phyloP scores from a whole-genome alignment of 2,888 invertebrate species.

The Archips xylosteana region DNA sequence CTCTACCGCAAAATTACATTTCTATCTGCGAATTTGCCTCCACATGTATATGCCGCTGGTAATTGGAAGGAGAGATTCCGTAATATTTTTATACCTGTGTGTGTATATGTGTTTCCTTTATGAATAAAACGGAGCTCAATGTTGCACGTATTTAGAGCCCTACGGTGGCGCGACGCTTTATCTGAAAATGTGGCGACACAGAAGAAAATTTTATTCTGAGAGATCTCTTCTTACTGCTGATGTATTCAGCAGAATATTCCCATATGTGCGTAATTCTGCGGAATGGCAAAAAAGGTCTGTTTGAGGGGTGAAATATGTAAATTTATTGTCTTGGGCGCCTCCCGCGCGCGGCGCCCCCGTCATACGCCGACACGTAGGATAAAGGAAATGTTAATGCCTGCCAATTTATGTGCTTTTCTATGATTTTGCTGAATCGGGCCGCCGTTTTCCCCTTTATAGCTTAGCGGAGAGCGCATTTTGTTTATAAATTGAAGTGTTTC shows the following conservation, averaged over 20 bases:
- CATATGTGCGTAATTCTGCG: conserved; percentile 86
- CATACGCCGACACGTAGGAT: conserved; percentile 85
- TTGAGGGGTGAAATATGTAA: conserved; percentile 86
- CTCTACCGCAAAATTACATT: conserved; percentile 83
- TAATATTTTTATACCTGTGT: conserved; percentile 40
- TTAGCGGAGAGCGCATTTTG: conserved; percentile 61
- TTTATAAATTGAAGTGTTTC: conserved; percentile 68
- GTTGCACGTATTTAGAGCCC: conserved; percentile 58
- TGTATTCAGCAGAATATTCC: conserved; percentile 86
- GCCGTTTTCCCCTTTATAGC: conserved; percentile 77
- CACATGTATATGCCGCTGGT: conserved; percentile 54
- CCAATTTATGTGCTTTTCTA: conserved; percentile 86
- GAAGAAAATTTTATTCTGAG: conserved; percentile 84
- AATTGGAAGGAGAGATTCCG: conserved; percentile 53
- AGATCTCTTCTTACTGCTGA: conserved; percentile 84
- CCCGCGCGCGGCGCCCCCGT: conserved; percentile 77
- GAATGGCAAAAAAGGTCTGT: conserved; percentile 86
- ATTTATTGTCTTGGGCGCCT: conserved; percentile 86
- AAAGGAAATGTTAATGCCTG: conserved; percentile 85
- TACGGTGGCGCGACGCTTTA: conserved; percentile 70
- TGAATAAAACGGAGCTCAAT: conserved; percentile 44
- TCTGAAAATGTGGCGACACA: conserved; percentile 78
- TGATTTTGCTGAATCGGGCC: conserved; percentile 84
- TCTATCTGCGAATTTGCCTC: conserved; percentile 74
- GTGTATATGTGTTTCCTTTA: conserved; percentile 30